Percentiles rank a stretch among this genome's conserved stretches.
These are phyloP conservation scores for Harpagifer antarcticus DNA, from an alignment of 2,797 vertebrate species.

Conservation along the genomic window DNA sequence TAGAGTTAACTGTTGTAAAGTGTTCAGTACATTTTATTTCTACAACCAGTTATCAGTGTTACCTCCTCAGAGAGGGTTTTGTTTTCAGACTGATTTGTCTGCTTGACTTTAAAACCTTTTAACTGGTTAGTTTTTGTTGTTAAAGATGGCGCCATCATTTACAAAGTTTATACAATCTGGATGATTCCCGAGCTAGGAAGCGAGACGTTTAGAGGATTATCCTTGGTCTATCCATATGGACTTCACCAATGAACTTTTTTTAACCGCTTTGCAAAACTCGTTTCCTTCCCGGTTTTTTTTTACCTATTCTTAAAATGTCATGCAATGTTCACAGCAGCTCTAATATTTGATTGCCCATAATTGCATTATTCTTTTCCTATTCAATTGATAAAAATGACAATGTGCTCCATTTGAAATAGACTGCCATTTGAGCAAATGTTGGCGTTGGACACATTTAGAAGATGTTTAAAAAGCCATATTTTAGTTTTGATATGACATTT, in stretches of 20 bases:
- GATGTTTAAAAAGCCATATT: neutral
- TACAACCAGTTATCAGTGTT: conserved; percentile 5
- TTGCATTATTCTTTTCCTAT: neutral
- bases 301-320: neutral
- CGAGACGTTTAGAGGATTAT: neutral
- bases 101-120: neutral
- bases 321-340: neutral
- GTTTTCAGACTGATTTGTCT: conserved; percentile 6
- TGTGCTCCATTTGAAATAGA: neutral
- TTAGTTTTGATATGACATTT: neutral
- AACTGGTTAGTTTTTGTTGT: conserved; percentile 1
- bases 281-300: no score
- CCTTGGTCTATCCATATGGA: neutral
- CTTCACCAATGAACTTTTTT: no score
- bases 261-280: no score
- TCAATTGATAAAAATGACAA: neutral
- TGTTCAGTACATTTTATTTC: neutral
- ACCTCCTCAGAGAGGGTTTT: neutral
- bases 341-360: neutral
- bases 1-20: conserved; percentile 1
- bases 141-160: conserved; percentile 23
- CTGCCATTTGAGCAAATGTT: neutral
- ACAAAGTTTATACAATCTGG: neutral
- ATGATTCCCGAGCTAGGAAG: neutral
- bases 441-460: conserved; percentile 16